phyloP scores from a whole-genome alignment of 2,113 vertebrate species.

The Aythya baeri region DNA sequence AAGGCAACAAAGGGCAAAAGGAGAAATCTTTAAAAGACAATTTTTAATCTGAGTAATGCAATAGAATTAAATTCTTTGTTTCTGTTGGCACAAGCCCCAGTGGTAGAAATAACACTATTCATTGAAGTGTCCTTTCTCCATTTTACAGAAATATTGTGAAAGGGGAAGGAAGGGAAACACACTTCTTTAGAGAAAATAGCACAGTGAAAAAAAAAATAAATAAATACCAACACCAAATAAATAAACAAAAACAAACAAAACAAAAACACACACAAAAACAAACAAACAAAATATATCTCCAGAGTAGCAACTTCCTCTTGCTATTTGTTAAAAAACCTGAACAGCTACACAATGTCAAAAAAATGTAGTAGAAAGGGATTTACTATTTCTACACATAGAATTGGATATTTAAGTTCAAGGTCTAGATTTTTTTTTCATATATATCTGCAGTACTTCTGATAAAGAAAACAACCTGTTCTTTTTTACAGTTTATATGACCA shows the following conservation, averaged over 20 bases:
- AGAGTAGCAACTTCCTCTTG: not conserved
- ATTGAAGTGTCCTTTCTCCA: not conserved
- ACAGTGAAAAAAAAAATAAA: not conserved
- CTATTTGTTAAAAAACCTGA: not conserved
- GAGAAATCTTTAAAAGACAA: not conserved
- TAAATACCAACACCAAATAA: not conserved
- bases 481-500: constrained; percentile 32
- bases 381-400: not conserved
- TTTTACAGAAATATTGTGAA: not conserved
- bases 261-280: not conserved
- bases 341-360: not conserved
- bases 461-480: not conserved
- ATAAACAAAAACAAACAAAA: constrained; percentile 2
- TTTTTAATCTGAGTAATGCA: not conserved
- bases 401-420: constrained; percentile 16
- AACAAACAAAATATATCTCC: not conserved
- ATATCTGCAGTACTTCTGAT: not conserved
- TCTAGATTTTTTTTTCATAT: not conserved
- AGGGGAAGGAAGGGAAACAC: not conserved
- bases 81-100: not conserved
- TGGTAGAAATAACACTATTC: not conserved
- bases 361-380: not conserved
- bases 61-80: not conserved
- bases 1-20: not conserved
- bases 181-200: not conserved